Percentiles rank a stretch among this genome's conserved stretches.
Evolutionary conservation across 2,797 vertebrate species (phyloP).

Genomic region (Rousettus madagascariensis): DNA sequence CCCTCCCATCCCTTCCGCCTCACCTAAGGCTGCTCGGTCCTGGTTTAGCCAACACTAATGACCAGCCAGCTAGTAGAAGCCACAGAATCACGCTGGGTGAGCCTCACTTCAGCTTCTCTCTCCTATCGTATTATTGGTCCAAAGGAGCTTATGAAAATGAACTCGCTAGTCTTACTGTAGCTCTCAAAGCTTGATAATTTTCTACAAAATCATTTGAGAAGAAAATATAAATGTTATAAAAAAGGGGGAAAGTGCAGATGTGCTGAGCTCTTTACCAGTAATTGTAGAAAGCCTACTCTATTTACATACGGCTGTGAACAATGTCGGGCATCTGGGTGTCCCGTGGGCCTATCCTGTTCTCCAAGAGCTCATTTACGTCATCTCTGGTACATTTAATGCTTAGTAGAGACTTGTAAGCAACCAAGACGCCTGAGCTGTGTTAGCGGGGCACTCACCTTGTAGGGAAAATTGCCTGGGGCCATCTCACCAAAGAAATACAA

Average conservation of each 20-base stretch:
- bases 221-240: background rate
- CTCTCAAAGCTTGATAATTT: background rate
- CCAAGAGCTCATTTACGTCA: conserved; percentile 50
- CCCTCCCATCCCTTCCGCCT: background rate
- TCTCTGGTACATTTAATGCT: conserved; percentile 81
- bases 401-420: conserved; percentile 80
- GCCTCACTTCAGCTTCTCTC: background rate
- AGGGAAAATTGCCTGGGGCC: conserved; percentile 86
- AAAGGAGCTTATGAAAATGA: background rate
- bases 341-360: too few species aligned
- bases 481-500: conserved; percentile 79
- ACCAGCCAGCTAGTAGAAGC: background rate
- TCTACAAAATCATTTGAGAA: background rate
- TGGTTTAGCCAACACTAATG: background rate
- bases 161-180: background rate
- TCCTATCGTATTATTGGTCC: background rate
- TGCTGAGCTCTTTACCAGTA: background rate
- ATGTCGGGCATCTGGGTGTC: too few species aligned
- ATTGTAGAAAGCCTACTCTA: accelerated
- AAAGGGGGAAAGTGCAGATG: background rate
- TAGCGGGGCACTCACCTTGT: conserved; percentile 89
- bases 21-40: background rate
- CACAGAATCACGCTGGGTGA: accelerated
- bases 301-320: background rate
- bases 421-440: conserved; percentile 83